Base-by-base conservation (phyloP, 2,888 invertebrate species). In the Eupsilia transversa region DNA sequence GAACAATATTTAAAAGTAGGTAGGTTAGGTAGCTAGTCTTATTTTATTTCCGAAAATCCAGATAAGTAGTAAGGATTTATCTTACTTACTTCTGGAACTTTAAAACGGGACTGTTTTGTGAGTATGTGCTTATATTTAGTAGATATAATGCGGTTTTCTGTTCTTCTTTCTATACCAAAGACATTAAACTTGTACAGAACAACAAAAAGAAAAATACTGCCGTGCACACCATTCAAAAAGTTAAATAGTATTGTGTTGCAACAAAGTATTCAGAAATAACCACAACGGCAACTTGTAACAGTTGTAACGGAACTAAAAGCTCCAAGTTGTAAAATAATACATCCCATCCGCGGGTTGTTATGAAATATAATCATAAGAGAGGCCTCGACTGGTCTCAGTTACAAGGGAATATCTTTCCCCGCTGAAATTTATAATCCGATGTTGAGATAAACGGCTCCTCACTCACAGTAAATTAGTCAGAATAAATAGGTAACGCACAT, bases 291-390 rank as follows among this genome's bases (percentile, higher is more conserved):
- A 74, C 64, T 75, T 83, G 77, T 80, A 72, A 38, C 81, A 79
- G 72, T 78, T 74, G 84, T 89, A 89, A 88, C 85, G 87, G 87
- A 86, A 83, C 79, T 80, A 82, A 82, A 85, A 83, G 63, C 82
- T 67, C 56, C 71, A 70, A 82, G 79, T 86, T 85, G 85, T 84
- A 83, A 85, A 85, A 82, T 85, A 87, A 86, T 87, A 86, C 80
- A 80, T 66, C 67, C 59, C 77, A 83, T 87, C 73, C 73, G 67
- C 74, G 43, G 72, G 70, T 86, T 88, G 87, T 88, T 88, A 90
- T 91, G 91, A 91, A 92, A 93, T 87, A 89, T 91, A 92, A 92
- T 92, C 92, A 93, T 92, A 87, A 87, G 90, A 87, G 89, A 81
- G 65, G 63, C 65, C 72, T 79, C 79, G 57, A 20, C 72, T 63